These are phyloP conservation scores for Acrobasis consociella DNA, from an alignment of 2,888 invertebrate genomes.

Conservation along the genomic window DNA sequence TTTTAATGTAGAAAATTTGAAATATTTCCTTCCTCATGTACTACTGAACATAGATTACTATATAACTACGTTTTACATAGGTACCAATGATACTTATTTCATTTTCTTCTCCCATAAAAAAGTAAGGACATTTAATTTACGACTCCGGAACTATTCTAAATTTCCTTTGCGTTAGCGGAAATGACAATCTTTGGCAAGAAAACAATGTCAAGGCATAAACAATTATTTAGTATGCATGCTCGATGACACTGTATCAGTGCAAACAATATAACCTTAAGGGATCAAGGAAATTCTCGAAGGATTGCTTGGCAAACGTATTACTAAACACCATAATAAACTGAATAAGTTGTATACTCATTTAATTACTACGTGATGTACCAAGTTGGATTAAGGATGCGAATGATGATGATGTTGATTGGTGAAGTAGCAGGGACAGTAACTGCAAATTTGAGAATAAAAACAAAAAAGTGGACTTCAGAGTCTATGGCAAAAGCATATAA, in stretches of 20 bases:
- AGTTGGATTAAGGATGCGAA: too few species aligned
- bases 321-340: too few species aligned
- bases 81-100: background rate
- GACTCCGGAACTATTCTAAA: conserved; percentile 20
- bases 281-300: conserved; percentile 38
- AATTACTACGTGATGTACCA: too few species aligned
- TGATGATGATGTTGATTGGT: too few species aligned
- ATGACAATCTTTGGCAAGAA: conserved; percentile 39
- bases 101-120: background rate
- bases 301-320: background rate
- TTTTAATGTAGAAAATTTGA: too few species aligned
- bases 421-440: too few species aligned
- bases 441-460: too few species aligned
- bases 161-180: conserved; percentile 42
- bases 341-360: too few species aligned
- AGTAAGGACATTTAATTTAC: conserved; percentile 3
- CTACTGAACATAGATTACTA: too few species aligned
- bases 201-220: conserved; percentile 57
- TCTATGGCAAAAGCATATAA: too few species aligned
- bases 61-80: background rate
- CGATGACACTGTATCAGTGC: conserved; percentile 43
- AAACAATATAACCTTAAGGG: conserved; percentile 45
- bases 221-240: conserved; percentile 52
- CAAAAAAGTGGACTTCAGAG: too few species aligned
- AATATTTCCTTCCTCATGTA: too few species aligned